Percentiles rank a stretch among this genome's conserved stretches.
Evolutionary conservation across 2,113 vertebrate species (phyloP).

Genomic region (Prionailurus bengalensis): DNA sequence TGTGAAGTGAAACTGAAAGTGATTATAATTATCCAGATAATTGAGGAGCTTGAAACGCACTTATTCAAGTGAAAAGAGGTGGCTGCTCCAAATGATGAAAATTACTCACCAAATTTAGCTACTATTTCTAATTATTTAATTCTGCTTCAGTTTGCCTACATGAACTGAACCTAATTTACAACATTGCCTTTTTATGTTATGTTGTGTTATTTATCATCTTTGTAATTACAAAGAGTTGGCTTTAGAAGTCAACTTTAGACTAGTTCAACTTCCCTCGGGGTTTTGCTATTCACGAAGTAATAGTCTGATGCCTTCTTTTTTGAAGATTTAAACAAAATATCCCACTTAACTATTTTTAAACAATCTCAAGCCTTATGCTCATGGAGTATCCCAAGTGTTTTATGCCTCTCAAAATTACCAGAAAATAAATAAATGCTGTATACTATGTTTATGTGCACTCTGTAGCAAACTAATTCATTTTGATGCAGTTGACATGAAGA

Average conservation of each 20-base stretch:
- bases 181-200: neutral
- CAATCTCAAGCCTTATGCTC: neutral
- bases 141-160: neutral
- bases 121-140: conserved; percentile 15
- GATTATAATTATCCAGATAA: conserved; percentile 15
- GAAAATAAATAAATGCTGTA: neutral
- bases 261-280: neutral
- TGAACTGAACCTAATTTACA: neutral
- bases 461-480: conserved; percentile 28
- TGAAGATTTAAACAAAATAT: conserved; percentile 16
- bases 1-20: neutral
- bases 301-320: neutral
- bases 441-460: neutral
- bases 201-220: neutral
- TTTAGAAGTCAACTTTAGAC: neutral
- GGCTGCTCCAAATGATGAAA: conserved; percentile 21
- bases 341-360: conserved; percentile 20
- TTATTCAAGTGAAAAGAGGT: neutral
- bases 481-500: neutral
- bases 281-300: neutral
- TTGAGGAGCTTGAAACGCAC: neutral
- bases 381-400: neutral
- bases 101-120: conserved; percentile 42
- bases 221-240: neutral
- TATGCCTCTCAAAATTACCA: neutral